phyloP scores from a whole-genome alignment of 2,113 vertebrate genomes.

The Orcinus orca region DNA sequence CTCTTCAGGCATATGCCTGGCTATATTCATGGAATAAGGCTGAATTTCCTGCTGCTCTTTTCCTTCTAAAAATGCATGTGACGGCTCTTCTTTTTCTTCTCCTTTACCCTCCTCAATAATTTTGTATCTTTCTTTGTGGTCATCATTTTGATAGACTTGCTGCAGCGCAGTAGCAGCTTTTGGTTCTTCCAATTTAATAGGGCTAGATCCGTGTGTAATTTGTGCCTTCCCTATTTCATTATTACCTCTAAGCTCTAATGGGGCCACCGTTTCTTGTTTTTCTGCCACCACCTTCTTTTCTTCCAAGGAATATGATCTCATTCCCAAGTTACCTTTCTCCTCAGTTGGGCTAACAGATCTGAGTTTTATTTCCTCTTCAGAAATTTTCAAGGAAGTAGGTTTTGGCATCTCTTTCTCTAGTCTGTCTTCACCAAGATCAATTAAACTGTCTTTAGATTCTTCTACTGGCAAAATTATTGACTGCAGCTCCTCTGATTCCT shows the following conservation, averaged over 20 bases:
- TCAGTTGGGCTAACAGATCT: not conserved
- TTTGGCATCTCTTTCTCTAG: conserved; percentile 49
- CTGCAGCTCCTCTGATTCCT: conserved; percentile 41
- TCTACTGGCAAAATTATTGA: conserved; percentile 43
- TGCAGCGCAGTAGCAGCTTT: not conserved
- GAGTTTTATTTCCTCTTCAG: conserved; percentile 49
- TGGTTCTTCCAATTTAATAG: not conserved
- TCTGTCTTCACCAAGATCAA: conserved; percentile 48
- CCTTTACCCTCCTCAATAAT: conserved; percentile 27
- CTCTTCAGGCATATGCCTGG: not conserved
- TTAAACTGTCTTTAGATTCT: conserved; percentile 56
- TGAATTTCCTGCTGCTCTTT: conserved; percentile 1
- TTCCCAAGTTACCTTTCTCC: conserved; percentile 41
- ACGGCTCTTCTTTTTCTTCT: not conserved
- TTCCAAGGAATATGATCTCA: not conserved
- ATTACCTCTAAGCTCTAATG: conserved; percentile 3
- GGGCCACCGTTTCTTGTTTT: conserved; percentile 17
- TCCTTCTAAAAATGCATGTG: not conserved
- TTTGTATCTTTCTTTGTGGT: conserved; percentile 39
- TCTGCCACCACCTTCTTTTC: conserved; percentile 36
- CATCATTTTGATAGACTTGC: conserved; percentile 18
- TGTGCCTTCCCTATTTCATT: not conserved
- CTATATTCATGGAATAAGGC: not conserved
- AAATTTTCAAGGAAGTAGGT: not conserved
- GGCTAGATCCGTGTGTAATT: not conserved